Evolutionary conservation across 2,888 invertebrate genomes (phyloP), one percentile per base, ranked within the genome.

Genomic region (Trilocha varians): DNA sequence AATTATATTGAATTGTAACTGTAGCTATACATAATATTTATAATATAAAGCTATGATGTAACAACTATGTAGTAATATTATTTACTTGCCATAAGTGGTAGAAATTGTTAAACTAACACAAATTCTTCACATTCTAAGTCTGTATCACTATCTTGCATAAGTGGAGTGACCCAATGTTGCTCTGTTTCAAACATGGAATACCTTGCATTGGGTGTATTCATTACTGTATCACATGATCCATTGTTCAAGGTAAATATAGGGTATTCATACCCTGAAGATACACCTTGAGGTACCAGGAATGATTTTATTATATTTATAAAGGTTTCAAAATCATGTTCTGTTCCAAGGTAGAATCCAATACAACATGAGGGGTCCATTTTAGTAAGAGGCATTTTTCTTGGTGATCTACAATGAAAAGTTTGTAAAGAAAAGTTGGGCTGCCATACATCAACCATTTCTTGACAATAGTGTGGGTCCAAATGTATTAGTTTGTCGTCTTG

Each of bases 341-440:
- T 91, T 43, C 89, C 87, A 61, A 95, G 91, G 76, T 96, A 96
- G 74, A 97, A 97, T 13, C 96, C 96, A 46, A 96, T 91, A 59
- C 96, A 95, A 73, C 96, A 96, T 51, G 95, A 95, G 9, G 96
- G 96, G 78, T 97, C 97, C 92, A 97, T 94, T 85, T 94, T 94
- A 43, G 86, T 89, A 13, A 95, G 87, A 48, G 93, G 89, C 80
- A 96, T 89, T 76, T 96, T 96, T 44, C 95, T 87, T 17, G 96
- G 96, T 16, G 93, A 93, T 49, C 91, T 88, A 69, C 96, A 96
- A 69, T 97, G 96, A 83, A 93, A 97, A 41, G 92, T 90, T 59
- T 91, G 87, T 42, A 93, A 76, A 14, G 93, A 88, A 71, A 96
- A 96, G 64, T 92, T 90, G 40, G 91, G 88, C 60, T 91, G 91